A percentile compares a stretch with the other conserved stretches of the same genome.
Evolutionary conservation across 2,888 invertebrate genomes (phyloP).

Genomic region (Catocala nupta): DNA sequence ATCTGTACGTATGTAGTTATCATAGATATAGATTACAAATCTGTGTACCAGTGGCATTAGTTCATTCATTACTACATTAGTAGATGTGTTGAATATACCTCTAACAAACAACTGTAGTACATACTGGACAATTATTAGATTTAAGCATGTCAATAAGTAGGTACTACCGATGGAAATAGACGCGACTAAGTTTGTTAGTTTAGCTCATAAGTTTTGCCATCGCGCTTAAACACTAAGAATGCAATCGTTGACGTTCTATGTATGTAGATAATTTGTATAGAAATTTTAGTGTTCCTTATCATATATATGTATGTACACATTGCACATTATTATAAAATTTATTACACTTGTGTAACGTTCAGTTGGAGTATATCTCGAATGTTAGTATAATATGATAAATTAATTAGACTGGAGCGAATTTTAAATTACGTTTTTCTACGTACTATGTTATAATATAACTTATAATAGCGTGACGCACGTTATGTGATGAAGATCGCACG

Average conservation of each 20-base stretch:
- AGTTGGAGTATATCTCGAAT: slow-evolving; percentile 28
- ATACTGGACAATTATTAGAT: slow-evolving; percentile 15
- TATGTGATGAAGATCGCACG: slow-evolving; percentile 24
- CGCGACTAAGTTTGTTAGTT: slow-evolving; percentile 28
- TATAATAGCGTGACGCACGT: slow-evolving; percentile 21
- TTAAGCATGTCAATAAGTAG: slow-evolving; percentile 17
- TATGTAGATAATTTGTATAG: slow-evolving; percentile 28
- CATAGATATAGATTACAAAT: slow-evolving; percentile 29
- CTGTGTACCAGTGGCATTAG: slow-evolving; percentile 26
- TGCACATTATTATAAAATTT: slow-evolving; percentile 29
- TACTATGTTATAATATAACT: slow-evolving; percentile 16
- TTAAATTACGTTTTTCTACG: slow-evolving; percentile 32
- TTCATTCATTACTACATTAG: slow-evolving; percentile 15
- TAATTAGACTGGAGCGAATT: slow-evolving; percentile 34
- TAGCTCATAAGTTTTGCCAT: slow-evolving; percentile 24
- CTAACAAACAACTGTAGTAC: slow-evolving; percentile 3
- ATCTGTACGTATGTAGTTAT: slow-evolving; percentile 31
- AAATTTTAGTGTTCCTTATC: slow-evolving; percentile 30
- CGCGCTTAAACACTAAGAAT: slow-evolving; percentile 17
- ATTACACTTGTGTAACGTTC: slow-evolving; percentile 31
- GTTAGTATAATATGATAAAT: slow-evolving; percentile 24
- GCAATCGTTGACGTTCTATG: slow-evolving; percentile 30
- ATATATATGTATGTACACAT: slow-evolving; percentile 18
- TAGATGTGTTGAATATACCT: slow-evolving; percentile 25
- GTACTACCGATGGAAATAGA: slow-evolving; percentile 13